Conservation (phyloP, 2,113 vertebrate genomes). For the Triplophysa dalaica region DNA sequence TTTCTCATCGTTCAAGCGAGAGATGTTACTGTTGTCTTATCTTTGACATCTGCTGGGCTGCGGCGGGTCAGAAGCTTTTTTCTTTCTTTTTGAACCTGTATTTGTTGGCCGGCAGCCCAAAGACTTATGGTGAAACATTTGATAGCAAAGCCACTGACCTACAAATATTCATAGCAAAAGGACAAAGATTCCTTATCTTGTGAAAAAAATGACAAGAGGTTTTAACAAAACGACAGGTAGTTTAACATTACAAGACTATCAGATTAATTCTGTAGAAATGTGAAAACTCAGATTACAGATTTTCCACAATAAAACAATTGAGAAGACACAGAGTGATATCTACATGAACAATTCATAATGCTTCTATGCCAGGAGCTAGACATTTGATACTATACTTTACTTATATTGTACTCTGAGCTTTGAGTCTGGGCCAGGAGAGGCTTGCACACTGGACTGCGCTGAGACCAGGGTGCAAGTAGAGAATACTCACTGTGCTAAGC, state of each 20-base stretch:
- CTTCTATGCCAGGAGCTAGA: slow-evolving; percentile 17
- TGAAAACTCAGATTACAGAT: slow-evolving; percentile 6
- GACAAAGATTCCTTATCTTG: not conserved
- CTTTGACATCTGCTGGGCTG: slow-evolving; percentile 7
- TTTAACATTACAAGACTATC: not conserved
- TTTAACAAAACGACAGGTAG: not conserved
- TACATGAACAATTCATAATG: slow-evolving; percentile 3
- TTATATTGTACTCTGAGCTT: not conserved
- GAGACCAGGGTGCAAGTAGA: not conserved
- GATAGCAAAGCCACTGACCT: slow-evolving; percentile 5
- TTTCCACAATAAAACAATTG: not conserved
- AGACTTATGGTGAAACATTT: slow-evolving; percentile 40
- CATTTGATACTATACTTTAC: not conserved
- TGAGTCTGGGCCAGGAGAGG: slow-evolving; percentile 26
- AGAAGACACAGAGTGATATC: not conserved
- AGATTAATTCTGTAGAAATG: slow-evolving; percentile 16
- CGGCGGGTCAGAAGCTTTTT: not conserved
- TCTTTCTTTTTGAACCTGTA: slow-evolving; percentile 29
- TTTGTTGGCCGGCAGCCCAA: slow-evolving; percentile 45
- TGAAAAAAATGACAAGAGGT: not conserved
- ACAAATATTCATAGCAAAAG: not conserved
- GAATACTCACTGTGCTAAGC: slow-evolving; percentile 33
- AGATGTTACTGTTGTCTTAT: slow-evolving; percentile 23
- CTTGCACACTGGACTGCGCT: slow-evolving; percentile 27
- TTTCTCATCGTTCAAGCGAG: slow-evolving; percentile 7